phyloP scores from a whole-genome alignment of 2,797 vertebrate genomes.

The Hydrocynus forskahlii region DNA sequence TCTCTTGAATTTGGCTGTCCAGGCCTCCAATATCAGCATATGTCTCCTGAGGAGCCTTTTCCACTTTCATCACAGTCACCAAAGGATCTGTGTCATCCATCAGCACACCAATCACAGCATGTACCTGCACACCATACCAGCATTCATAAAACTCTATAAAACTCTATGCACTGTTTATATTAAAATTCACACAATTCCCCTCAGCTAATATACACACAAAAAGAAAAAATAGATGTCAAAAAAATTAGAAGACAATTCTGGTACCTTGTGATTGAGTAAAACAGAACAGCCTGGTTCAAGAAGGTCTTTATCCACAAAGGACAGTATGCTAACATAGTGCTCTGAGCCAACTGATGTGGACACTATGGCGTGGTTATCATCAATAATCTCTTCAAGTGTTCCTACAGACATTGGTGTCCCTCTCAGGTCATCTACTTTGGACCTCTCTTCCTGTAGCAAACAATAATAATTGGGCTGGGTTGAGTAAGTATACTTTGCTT shows the following conservation, averaged over 20 bases:
- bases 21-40: constrained; percentile 96
- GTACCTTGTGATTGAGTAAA: constrained; percentile 95
- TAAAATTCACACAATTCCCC: neutral
- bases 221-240: too few relatives aligned
- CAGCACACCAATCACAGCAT: constrained; percentile 95
- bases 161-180: neutral
- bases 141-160: neutral
- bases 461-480: neutral
- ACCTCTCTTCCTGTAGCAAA: constrained; percentile 89
- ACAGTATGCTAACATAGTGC: constrained; percentile 97
- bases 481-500: neutral
- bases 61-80: constrained; percentile 98
- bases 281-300: constrained; percentile 97
- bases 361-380: constrained; percentile 97
- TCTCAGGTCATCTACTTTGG: constrained; percentile 96
- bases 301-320: constrained; percentile 97
- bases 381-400: constrained; percentile 97
- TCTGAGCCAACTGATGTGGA: constrained; percentile 98
- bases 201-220: neutral
- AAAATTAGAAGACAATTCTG: neutral
- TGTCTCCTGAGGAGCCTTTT: constrained; percentile 97
- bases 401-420: constrained; percentile 99
- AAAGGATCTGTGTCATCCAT: constrained; percentile 98
- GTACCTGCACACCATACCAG: constrained; percentile 78
- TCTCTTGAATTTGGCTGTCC: constrained; percentile 98